Percentiles rank a stretch among this genome's conserved stretches.
Evolutionary conservation across 2,113 vertebrate species (phyloP).

Genomic region (Paralichthys olivaceus): DNA sequence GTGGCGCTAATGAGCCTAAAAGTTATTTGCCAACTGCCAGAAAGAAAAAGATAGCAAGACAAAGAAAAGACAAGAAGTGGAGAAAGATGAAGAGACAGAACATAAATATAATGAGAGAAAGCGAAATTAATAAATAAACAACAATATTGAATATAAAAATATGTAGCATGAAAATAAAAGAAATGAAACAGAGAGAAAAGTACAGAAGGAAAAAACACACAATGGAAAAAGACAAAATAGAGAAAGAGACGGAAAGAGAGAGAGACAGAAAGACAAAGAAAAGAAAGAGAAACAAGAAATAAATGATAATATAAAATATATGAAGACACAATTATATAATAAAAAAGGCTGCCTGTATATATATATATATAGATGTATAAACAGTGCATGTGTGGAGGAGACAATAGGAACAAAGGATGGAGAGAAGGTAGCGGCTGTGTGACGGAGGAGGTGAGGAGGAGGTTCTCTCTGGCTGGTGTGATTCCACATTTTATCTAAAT

Average conservation of each 20-base stretch:
- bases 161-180: background rate
- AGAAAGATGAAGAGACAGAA: background rate
- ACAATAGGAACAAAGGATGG: conserved; percentile 24
- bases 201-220: background rate
- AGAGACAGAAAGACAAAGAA: background rate
- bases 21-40: too few species aligned
- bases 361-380: too few species aligned
- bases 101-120: background rate
- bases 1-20: too few species aligned
- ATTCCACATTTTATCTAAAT: conserved; percentile 44
- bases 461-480: background rate
- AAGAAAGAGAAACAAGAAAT: background rate
- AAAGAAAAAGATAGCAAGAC: background rate
- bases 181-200: background rate
- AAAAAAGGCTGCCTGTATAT: too few species aligned
- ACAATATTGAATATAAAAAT: background rate
- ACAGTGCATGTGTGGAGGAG: background rate
- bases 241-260: background rate
- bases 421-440: background rate
- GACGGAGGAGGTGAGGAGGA: conserved; percentile 1
- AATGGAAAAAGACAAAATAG: background rate
- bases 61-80: background rate
- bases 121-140: background rate
- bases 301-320: too few species aligned
- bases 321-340: too few species aligned